Conservation (phyloP, 2,888 invertebrate genomes). For the Carcina quercana region DNA sequence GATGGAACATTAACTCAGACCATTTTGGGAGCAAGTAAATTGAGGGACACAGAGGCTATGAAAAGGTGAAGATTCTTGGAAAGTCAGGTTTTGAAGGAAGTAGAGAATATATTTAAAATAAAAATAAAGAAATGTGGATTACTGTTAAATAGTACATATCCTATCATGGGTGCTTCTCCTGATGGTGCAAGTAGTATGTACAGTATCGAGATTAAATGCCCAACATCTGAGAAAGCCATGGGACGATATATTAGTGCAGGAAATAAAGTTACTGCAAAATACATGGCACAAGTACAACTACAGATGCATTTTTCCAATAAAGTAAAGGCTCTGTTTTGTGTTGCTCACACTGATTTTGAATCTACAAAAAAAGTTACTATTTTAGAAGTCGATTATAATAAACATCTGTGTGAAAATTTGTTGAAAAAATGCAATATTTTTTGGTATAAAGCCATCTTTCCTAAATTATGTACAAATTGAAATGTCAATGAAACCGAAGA, state of each 20-base stretch:
- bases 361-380: too few relatives aligned
- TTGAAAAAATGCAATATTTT: too few relatives aligned
- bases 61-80: constrained; percentile 9
- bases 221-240: constrained; percentile 8
- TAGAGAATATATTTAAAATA: constrained; percentile 5
- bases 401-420: too few relatives aligned
- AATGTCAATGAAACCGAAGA: too few relatives aligned
- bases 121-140: constrained; percentile 9
- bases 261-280: constrained; percentile 2
- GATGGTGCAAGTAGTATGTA: constrained; percentile 9
- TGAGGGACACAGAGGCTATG: constrained; percentile 7
- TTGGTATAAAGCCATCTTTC: too few relatives aligned
- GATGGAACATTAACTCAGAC: constrained; percentile 4
- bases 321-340: too few relatives aligned
- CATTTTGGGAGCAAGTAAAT: constrained; percentile 8
- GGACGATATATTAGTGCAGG: constrained; percentile 6
- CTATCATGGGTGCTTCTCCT: constrained; percentile 11
- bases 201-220: constrained; percentile 13
- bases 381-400: too few relatives aligned
- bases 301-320: constrained; percentile 5
- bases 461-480: too few relatives aligned
- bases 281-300: constrained; percentile 4
- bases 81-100: constrained; percentile 4
- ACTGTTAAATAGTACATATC: constrained; percentile 5
- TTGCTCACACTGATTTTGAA: too few relatives aligned